Percentiles rank a stretch among this genome's conserved stretches.
These are phyloP conservation scores for Athrips mouffetella DNA, from an alignment of 2,888 invertebrate genomes.

Conservation along the genomic window DNA sequence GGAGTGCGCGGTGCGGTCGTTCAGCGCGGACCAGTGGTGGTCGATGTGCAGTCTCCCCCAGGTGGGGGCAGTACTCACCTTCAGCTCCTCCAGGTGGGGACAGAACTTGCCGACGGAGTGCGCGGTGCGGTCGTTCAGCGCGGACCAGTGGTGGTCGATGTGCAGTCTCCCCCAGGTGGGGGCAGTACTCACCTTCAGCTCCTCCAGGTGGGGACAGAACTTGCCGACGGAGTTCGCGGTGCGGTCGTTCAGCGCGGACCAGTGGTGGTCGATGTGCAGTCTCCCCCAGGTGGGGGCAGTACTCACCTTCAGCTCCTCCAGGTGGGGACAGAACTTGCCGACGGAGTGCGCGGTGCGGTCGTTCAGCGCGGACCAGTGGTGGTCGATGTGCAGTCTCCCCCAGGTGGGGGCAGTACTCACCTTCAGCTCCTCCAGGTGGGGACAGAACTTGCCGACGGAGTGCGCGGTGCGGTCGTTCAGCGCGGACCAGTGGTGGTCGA, in stretches of 20 bases:
- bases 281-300: slow-evolving; percentile 74
- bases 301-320: slow-evolving; percentile 69
- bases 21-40: slow-evolving; percentile 63
- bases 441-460: slow-evolving; percentile 77
- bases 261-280: slow-evolving; percentile 71
- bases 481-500: slow-evolving; percentile 65
- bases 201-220: slow-evolving; percentile 76
- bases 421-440: slow-evolving; percentile 73
- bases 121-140: slow-evolving; percentile 73
- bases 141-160: slow-evolving; percentile 67
- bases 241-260: slow-evolving; percentile 69
- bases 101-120: slow-evolving; percentile 78
- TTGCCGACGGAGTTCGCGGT: slow-evolving; percentile 77
- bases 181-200: slow-evolving; percentile 57
- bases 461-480: slow-evolving; percentile 76
- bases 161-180: no score
- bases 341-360: slow-evolving; percentile 76
- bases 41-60: slow-evolving; percentile 74
- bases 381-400: slow-evolving; percentile 62
- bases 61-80: slow-evolving; percentile 71
- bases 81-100: slow-evolving; percentile 72
- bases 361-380: slow-evolving; percentile 44
- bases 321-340: slow-evolving; percentile 77
- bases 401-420: slow-evolving; percentile 72
- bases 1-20: slow-evolving; percentile 75